Evolutionary conservation across 30 jellyfish, hydroid and myxozoan genomes (phyloP).

Genomic region (Cassiopea xamachana): DNA sequence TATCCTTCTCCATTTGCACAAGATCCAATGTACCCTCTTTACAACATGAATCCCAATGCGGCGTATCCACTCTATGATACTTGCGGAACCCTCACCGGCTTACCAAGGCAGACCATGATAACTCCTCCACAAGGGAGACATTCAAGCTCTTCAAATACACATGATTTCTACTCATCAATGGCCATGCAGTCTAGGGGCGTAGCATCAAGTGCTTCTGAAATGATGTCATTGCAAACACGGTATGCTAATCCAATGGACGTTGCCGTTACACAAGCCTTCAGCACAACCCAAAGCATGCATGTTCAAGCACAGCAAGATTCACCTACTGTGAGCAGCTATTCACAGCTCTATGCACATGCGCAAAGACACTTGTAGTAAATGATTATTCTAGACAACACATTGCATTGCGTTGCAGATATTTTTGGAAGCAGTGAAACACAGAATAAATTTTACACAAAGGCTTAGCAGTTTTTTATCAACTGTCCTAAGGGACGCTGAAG

Average conservation of each 20-base stretch:
- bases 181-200: constrained; percentile 86
- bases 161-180: constrained; percentile 89
- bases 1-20: constrained; percentile 94
- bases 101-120: constrained; percentile 89
- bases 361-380: constrained; percentile 73
- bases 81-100: constrained; percentile 61
- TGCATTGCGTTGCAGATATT: constrained; percentile 30
- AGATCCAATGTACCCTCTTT: constrained; percentile 98
- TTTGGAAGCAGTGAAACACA: constrained; percentile 22
- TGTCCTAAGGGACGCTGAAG: background rate
- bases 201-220: constrained; percentile 74
- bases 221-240: constrained; percentile 79
- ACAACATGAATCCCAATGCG: constrained; percentile 89
- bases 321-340: constrained; percentile 73
- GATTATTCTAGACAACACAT: background rate
- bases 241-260: constrained; percentile 85
- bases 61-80: constrained; percentile 89
- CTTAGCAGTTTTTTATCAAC: constrained; percentile 15
- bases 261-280: constrained; percentile 81
- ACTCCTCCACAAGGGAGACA: constrained; percentile 86
- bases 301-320: constrained; percentile 70
- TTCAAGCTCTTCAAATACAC: constrained; percentile 69
- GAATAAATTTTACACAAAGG: background rate
- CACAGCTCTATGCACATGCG: constrained; percentile 80
- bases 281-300: constrained; percentile 85